Conservation (phyloP, 2,888 invertebrate species). For the Steinernema scapterisci region DNA sequence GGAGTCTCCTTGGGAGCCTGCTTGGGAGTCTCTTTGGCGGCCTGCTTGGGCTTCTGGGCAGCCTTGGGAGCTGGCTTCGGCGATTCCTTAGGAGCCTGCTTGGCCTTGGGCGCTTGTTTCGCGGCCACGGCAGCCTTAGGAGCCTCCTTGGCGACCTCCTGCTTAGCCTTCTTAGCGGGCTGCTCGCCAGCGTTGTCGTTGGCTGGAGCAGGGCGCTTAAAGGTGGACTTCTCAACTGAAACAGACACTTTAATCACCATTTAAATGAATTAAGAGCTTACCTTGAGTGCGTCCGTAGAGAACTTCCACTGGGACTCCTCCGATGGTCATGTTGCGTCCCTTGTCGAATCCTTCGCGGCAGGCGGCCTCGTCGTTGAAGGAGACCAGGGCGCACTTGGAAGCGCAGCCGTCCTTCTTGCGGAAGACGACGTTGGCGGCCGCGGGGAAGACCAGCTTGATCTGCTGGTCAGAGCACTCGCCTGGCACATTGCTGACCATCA, state of each 20-base stretch:
- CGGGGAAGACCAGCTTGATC: slow-evolving; percentile 21
- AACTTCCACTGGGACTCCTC: slow-evolving; percentile 2
- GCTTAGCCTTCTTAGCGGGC: slow-evolving; percentile 14
- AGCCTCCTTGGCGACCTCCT: too few relatives aligned
- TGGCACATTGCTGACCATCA: slow-evolving; percentile 26
- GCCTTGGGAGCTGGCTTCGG: too few relatives aligned
- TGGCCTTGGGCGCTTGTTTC: too few relatives aligned
- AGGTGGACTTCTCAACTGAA: background rate
- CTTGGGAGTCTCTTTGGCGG: too few relatives aligned
- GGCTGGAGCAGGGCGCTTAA: slow-evolving; percentile 2
- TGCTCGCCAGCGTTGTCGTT: background rate
- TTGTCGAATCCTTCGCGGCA: slow-evolving; percentile 29
- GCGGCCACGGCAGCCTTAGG: too few relatives aligned
- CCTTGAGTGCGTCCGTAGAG: background rate
- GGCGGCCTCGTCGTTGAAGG: background rate
- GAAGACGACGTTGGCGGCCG: slow-evolving; percentile 7
- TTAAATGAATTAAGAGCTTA: background rate
- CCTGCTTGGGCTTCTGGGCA: too few relatives aligned
- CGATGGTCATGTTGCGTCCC: slow-evolving; percentile 25
- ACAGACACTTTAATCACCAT: background rate
- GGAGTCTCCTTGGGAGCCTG: too few relatives aligned
- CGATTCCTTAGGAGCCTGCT: too few relatives aligned
- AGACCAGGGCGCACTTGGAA: background rate
- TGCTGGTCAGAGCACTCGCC: slow-evolving; percentile 16
- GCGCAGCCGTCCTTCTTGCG: background rate